Base-by-base conservation (phyloP, 2,888 invertebrate species). In the Eupithecia centaureata region DNA sequence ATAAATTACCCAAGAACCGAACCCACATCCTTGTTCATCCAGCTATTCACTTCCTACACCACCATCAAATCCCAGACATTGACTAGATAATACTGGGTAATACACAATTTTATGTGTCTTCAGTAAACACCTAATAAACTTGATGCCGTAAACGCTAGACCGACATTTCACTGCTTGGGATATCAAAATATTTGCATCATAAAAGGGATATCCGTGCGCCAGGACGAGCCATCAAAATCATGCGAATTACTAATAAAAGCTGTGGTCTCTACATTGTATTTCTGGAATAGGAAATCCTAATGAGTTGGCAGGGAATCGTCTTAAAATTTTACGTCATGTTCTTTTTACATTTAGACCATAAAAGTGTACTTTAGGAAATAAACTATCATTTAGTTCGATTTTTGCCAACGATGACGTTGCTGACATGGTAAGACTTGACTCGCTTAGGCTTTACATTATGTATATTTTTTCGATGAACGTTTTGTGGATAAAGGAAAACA, bases 161-260 rank as follows among this genome's bases (percentile, higher is more conserved):
- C 32, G 56, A 56, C 63, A 35, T 65, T 61, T 65, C 47, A 60
- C 27, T 32, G 64, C 47, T n/a, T 33, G 33, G 57, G 59, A 61
- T 61, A 67, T 70, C 69, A 66, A 70, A 69, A 70, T 70, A 70
- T 66, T 61, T 63, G 60, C 61, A 51, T 32, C 61, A 52, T 69
- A 69, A 69, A 69, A 65, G 54, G 42, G 56, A 28, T n/a, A 15
- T 18, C 18, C 30, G 15, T 33, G 32, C 18, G 57, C 57, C 32
- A 18, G 57, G 5, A 33, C 28, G 28, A 25, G 18, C n/a, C 22
- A 57, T 57, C 57, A 57, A 57, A 57, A 59, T 59, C 59, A 59
- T 22, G 35, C 32, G 28, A 18, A 32, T 56, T 57, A 32, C 57
- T 22, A 18, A 30, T 38, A 30, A 35, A 38, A 38, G 12, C 32